These are phyloP conservation scores for Folsomia candida DNA, from an alignment of 2,888 invertebrate species.

Conservation along the genomic window DNA sequence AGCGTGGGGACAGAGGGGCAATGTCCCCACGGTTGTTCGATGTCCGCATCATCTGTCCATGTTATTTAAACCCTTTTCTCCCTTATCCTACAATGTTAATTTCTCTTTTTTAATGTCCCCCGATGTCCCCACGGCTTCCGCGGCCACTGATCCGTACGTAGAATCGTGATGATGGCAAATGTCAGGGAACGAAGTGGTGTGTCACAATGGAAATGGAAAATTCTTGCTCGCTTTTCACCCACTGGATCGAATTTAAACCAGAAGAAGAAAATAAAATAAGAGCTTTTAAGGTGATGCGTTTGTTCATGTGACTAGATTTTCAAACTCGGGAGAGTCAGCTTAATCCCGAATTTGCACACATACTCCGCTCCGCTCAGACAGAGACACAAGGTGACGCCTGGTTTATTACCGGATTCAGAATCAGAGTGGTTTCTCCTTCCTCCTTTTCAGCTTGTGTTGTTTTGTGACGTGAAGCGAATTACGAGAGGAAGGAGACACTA, in stretches of 20 bases:
- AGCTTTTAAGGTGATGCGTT: background rate
- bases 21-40: too few relatives aligned
- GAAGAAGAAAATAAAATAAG: too few relatives aligned
- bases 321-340: background rate
- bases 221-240: background rate
- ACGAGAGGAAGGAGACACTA: background rate
- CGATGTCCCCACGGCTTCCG: too few relatives aligned
- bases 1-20: too few relatives aligned
- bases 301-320: background rate
- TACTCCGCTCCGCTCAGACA: background rate
- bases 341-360: background rate
- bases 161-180: background rate
- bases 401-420: background rate
- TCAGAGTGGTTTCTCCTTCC: slow-evolving; percentile 3
- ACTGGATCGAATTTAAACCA: background rate
- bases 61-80: too few relatives aligned
- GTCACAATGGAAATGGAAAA: slow-evolving; percentile 2
- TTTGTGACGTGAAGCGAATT: background rate
- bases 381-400: background rate
- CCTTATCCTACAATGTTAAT: too few relatives aligned
- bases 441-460: too few relatives aligned
- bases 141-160: too few relatives aligned
- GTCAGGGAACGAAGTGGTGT: background rate
- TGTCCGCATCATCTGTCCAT: too few relatives aligned
- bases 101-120: too few relatives aligned